phyloP scores from a whole-genome alignment of 1,140 invertebrate genomes.

The Pachypsylla venusta region DNA sequence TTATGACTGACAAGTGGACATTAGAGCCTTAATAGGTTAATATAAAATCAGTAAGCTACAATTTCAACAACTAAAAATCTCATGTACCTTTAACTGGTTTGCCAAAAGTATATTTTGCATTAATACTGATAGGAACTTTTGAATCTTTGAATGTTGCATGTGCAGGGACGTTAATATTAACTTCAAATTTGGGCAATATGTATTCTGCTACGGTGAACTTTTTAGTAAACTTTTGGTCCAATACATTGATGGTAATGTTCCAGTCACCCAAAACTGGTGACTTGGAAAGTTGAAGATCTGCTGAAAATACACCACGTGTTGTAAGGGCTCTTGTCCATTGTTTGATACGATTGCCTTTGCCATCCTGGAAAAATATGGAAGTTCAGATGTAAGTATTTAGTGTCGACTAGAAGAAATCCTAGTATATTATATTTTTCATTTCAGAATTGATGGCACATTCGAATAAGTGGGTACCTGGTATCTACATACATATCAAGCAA shows the following conservation, averaged over 20 bases:
- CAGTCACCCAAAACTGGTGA: slow-evolving; percentile 84
- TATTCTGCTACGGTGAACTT: slow-evolving; percentile 76
- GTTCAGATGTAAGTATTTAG: too few species aligned
- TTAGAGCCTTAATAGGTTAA: background rate
- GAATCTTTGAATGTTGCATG: slow-evolving; percentile 67
- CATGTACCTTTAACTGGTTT: slow-evolving; percentile 24
- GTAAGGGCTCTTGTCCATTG: slow-evolving; percentile 54
- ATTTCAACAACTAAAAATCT: slow-evolving; percentile 5
- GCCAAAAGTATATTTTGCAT: slow-evolving; percentile 51
- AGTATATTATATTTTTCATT: too few species aligned
- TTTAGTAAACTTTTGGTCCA: slow-evolving; percentile 49
- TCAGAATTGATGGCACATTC: too few species aligned
- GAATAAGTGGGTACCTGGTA: too few species aligned
- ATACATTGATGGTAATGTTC: slow-evolving; percentile 54
- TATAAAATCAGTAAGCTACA: background rate
- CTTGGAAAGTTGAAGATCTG: slow-evolving; percentile 61
- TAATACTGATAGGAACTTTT: slow-evolving; percentile 56
- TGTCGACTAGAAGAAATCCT: too few species aligned
- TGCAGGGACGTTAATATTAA: slow-evolving; percentile 60
- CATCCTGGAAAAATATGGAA: slow-evolving; percentile 56
- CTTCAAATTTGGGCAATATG: slow-evolving; percentile 82
- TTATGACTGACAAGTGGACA: background rate
- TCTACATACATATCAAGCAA: too few species aligned
- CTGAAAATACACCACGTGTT: slow-evolving; percentile 58
- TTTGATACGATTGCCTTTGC: slow-evolving; percentile 62